phyloP scores from a whole-genome alignment of 2,797 vertebrate genomes.

The Acanthiza pusilla region DNA sequence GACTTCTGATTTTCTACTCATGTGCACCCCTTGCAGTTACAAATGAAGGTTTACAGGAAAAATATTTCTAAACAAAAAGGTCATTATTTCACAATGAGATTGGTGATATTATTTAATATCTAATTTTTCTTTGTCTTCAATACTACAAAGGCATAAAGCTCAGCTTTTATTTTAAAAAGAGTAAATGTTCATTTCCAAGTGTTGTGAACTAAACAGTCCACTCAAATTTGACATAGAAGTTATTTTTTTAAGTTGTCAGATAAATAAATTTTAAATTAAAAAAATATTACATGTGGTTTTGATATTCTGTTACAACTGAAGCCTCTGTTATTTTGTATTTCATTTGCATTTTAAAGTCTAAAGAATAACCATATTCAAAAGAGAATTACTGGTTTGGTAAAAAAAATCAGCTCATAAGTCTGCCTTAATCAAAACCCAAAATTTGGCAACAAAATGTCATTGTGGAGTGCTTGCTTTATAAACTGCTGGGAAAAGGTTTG shows the following conservation, averaged over 20 bases:
- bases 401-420: background rate
- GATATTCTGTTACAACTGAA: conserved; percentile 23
- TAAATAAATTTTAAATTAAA: background rate
- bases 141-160: background rate
- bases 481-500: background rate
- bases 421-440: background rate
- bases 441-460: background rate
- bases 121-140: background rate
- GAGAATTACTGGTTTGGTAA: background rate
- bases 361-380: background rate
- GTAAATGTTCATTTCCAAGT: background rate
- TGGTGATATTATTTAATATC: background rate
- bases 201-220: background rate
- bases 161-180: background rate
- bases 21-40: background rate
- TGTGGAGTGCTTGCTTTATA: background rate
- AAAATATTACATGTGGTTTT: background rate
- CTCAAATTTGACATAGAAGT: background rate
- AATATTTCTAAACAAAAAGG: background rate
- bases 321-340: background rate
- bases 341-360: conserved; percentile 10
- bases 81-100: background rate
- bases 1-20: background rate
- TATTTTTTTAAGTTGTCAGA: background rate
- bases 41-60: background rate